Evolutionary conservation across 2,797 vertebrate species (phyloP).

Genomic region (Phoeniculus purpureus): DNA sequence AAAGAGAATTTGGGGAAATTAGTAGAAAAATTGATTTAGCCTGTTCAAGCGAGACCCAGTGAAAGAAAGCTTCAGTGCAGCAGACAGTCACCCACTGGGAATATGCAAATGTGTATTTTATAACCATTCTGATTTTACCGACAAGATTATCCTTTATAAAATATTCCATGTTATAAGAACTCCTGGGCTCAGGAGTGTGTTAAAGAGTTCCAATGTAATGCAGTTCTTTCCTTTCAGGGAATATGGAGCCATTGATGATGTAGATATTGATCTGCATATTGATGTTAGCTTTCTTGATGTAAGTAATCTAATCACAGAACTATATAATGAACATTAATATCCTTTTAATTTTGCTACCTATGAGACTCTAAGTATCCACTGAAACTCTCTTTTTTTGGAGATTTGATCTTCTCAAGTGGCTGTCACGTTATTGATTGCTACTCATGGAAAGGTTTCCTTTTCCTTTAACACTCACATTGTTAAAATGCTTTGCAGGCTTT

Average conservation of each 20-base stretch:
- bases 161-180: background rate
- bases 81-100: background rate
- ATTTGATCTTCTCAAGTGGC: background rate
- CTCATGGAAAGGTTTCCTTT: background rate
- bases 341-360: conserved; percentile 17
- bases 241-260: conserved; percentile 94
- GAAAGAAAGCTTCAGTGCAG: background rate
- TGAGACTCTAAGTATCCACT: background rate
- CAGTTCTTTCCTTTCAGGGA: conserved; percentile 83
- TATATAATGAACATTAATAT: conserved; percentile 28
- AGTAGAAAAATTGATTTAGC: background rate
- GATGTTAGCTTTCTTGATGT: conserved; percentile 94
- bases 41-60: background rate
- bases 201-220: conserved; percentile 32
- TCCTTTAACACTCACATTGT: background rate
- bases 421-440: background rate
- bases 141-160: conserved; percentile 3
- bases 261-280: conserved; percentile 91
- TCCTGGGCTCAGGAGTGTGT: background rate
- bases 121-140: conserved; percentile 17
- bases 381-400: background rate
- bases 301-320: conserved; percentile 77
- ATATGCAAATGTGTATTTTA: conserved; percentile 24
- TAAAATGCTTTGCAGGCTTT: background rate
- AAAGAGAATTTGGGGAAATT: background rate